phyloP scores from a whole-genome alignment of 2,888 invertebrate species.

The Mongoloraphidia duomilia region DNA sequence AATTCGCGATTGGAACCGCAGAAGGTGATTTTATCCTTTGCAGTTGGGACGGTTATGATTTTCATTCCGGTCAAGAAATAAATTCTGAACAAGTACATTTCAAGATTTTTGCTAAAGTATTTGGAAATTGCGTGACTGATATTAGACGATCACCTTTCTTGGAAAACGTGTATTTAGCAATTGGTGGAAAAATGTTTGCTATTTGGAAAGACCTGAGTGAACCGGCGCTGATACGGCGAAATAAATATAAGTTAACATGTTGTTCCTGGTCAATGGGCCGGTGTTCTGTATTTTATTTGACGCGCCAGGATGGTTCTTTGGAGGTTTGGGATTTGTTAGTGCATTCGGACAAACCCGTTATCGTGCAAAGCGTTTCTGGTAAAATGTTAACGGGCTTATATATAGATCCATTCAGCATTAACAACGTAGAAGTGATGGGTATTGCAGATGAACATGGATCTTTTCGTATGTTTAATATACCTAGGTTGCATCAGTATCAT shows the following conservation, averaged over 20 bases:
- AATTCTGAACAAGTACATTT: conserved; percentile 39
- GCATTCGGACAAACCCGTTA: conserved; percentile 51
- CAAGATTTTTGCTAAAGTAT: conserved; percentile 37
- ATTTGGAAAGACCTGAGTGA: conserved; percentile 22
- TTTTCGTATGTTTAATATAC: conserved; percentile 46
- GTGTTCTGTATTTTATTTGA: conserved; percentile 55
- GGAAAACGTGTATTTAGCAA: conserved; percentile 45
- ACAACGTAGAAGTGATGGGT: conserved; percentile 42
- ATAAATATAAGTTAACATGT: conserved; percentile 38
- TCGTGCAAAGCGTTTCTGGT: conserved; percentile 51
- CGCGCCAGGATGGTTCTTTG: conserved; percentile 56
- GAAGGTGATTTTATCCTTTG: conserved; percentile 25
- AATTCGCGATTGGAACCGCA: conserved; percentile 20
- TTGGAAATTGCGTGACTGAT: conserved; percentile 54
- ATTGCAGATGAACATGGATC: conserved; percentile 55
- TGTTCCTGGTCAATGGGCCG: conserved; percentile 64
- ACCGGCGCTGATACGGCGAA: not conserved
- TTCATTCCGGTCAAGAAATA: conserved; percentile 43
- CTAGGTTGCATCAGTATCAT: conserved; percentile 20
- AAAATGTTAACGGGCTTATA: conserved; percentile 47
- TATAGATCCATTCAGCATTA: conserved; percentile 39
- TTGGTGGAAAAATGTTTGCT: conserved; percentile 51
- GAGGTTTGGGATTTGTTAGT: conserved; percentile 71
- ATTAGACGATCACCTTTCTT: conserved; percentile 47
- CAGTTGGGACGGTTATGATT: conserved; percentile 54